Conservation (phyloP, 92 coral and sea anemone species). For the Siderastrea radians region DNA sequence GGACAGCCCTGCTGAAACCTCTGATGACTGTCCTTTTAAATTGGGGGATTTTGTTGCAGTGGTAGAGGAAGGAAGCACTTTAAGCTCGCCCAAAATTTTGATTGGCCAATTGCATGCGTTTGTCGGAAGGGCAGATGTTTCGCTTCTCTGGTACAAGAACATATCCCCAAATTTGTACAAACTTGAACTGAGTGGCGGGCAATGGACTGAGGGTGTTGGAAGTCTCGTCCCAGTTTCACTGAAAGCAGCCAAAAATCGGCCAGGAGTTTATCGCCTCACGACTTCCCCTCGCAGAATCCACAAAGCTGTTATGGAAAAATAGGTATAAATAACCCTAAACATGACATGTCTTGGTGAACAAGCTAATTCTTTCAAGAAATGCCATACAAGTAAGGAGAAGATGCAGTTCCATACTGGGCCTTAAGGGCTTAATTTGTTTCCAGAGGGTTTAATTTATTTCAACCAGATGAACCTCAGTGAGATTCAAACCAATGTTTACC, state of each 20-base stretch:
- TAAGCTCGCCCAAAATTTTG: neutral
- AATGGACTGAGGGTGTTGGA: neutral
- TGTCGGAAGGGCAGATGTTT: neutral
- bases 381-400: no score
- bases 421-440: no score
- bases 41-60: neutral
- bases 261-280: neutral
- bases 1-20: neutral
- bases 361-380: no score
- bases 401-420: no score
- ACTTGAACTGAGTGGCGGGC: neutral
- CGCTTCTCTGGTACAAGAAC: neutral
- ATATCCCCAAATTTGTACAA: neutral
- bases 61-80: neutral
- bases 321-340: no score
- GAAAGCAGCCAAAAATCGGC: neutral
- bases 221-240: neutral
- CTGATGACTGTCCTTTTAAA: neutral
- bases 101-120: neutral
- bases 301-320: no score
- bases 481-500: no score
- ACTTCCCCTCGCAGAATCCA: no score
- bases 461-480: no score
- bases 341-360: no score
- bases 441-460: no score